Percentiles rank a stretch among this genome's conserved stretches.
phyloP scores from a whole-genome alignment of 1,140 invertebrate species.

The Lethocerus indicus region DNA sequence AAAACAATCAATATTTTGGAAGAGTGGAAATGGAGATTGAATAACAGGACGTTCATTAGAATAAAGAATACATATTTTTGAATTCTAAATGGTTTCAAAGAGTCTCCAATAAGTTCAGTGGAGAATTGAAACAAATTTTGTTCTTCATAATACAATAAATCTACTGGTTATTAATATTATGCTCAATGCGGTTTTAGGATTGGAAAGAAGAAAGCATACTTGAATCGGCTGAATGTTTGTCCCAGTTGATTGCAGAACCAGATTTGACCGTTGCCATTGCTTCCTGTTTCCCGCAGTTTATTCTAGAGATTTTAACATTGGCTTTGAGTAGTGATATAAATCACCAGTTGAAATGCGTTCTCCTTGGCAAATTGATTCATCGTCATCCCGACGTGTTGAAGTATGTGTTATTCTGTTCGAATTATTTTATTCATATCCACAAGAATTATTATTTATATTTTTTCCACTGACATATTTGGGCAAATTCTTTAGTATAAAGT shows the following conservation, averaged over 20 bases:
- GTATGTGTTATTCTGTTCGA: slow-evolving; percentile 15
- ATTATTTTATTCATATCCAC: slow-evolving; percentile 18
- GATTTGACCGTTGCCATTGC: background rate
- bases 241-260: background rate
- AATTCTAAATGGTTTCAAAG: too few species aligned
- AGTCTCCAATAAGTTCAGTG: too few species aligned
- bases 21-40: too few species aligned
- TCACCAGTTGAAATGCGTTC: slow-evolving; percentile 22
- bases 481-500: slow-evolving; percentile 11
- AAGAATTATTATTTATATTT: slow-evolving; percentile 12
- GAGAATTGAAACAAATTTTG: too few species aligned
- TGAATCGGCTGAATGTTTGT: background rate
- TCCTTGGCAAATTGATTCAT: slow-evolving; percentile 27
- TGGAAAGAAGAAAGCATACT: background rate
- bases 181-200: slow-evolving; percentile 6
- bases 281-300: background rate
- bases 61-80: too few species aligned
- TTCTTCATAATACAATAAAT: too few species aligned
- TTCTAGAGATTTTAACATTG: background rate
- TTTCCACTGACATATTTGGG: slow-evolving; percentile 12
- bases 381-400: slow-evolving; percentile 23
- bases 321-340: background rate
- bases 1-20: too few species aligned
- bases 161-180: too few species aligned
- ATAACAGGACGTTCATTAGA: too few species aligned